Evolutionary conservation across 2,113 vertebrate species (phyloP), one percentile per base, ranked within the genome.

Genomic region (Tenrec ecaudatus): DNA sequence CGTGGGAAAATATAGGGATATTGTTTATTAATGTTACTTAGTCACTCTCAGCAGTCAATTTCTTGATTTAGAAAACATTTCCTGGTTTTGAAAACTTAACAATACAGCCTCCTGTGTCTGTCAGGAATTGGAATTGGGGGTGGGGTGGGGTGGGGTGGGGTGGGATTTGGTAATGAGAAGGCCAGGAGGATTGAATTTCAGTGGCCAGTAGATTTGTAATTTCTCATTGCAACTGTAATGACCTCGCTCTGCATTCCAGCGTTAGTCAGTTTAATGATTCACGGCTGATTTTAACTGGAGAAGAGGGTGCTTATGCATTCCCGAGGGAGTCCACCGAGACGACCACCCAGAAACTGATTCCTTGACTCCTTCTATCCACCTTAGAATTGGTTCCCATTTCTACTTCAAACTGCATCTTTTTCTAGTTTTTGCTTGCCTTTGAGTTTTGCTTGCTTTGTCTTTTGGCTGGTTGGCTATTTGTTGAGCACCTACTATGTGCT

Each of bases 11-110:
- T 71, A 71, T 20, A 85, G 22, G 62, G 68, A 64, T 93, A 64
- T 92, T 93, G 86, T 92, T 96, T 93, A 86, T 82, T 77, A 89
- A 82, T 12, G 3, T 64, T 82, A 79, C 82, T 93, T 90, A 88
- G 83, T 93, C 71, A 69, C 93, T 93, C 92, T 95, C 64, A 86
- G 79, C 69, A 66, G 88, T 77, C 64, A 93, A 36, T 80, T 89
- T 96, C 71, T 86, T 76, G 89, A 92, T 88, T 94, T 88, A 93
- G 80, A 94, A 95, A 96, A 86, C 83, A 62, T 23, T 29, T 25
- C 36, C 62, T 53, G 68, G 36, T 64, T 77, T 82, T 53, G 47
- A 53, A 53, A 53, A 53, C 47, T 53, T 53, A 53, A 53, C 47
- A 53, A 53, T 53, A 53, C 47, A 53, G 47, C 47, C 47, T 53